Evolutionary conservation across 1,140 invertebrate species (phyloP), one percentile per base, ranked within the genome.

Genomic region (Bicyclus anynana): DNA sequence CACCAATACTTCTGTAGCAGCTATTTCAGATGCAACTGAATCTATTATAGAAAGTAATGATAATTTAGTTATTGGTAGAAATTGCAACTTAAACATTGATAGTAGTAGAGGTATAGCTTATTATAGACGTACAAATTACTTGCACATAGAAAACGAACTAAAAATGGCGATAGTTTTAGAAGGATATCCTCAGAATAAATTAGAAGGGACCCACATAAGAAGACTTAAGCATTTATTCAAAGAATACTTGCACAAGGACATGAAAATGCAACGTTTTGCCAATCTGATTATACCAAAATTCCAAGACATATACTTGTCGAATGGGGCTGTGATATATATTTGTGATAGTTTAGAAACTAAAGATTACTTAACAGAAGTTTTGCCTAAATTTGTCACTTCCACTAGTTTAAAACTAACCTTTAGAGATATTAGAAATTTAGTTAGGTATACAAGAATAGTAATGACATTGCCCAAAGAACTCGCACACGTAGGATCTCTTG

Each of bases 291-390:
- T 80, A 33, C 84, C 82, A 1, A 82, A 83, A 59, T 85, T 85
- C 27, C 74, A 80, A 66, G 84, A 87, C 7, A 67, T 81, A 14
- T 87, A 84, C 27, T 23, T 87, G 7, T 83, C 84, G 0, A 87
- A 87, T 21, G 84, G 84, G 1, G 84, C 84, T 44, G 72, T 87
- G 29, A 80, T 87, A 52, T 87, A 84, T 29, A 74, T 87, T 21
- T 87, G 82, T 78, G 80, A 87, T 69, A 83, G 80, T 69, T 54
- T 87, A 35, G 84, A 85, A 70, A 87, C 78, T 40, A 83, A 74
- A 53, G 80, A 87, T 46, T 87, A 87, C 58, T 67, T 87, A 6
- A 67, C 53, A 1, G 81, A 84, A 44, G 56, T 80, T 2, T 50
- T 87, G 14, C 77, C 82, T 0, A 84, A 83, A 57, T 77, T 85